Percentiles rank a stretch among this genome's conserved stretches.
phyloP scores from a whole-genome alignment of 2,888 invertebrate genomes.

The Cephus spinipes region DNA sequence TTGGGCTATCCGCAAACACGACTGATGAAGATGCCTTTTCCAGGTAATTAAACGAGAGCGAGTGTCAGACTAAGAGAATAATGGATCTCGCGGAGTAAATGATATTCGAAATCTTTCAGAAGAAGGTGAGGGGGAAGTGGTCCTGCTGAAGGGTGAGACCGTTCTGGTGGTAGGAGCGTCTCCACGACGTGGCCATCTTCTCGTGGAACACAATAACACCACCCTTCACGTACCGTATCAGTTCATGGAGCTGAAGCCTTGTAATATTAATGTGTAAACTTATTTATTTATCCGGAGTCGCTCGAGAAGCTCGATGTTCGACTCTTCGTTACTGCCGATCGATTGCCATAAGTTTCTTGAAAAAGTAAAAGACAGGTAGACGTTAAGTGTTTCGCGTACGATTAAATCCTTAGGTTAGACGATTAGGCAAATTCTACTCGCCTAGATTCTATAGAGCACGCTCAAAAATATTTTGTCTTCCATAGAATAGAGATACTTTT shows the following conservation, averaged over 20 bases:
- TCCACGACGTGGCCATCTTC: constrained; percentile 84
- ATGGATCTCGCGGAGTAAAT: not conserved
- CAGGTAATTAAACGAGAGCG: constrained; percentile 67
- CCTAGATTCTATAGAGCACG: too few species aligned
- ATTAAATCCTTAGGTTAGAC: too few species aligned
- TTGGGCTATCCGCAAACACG: constrained; percentile 93
- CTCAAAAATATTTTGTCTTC: too few species aligned
- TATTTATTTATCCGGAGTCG: constrained; percentile 34
- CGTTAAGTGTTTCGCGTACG: too few species aligned
- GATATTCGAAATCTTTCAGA: constrained; percentile 40
- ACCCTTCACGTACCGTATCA: constrained; percentile 86
- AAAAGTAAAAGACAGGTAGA: not conserved
- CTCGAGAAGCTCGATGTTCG: not conserved
- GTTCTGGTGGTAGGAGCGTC: constrained; percentile 92
- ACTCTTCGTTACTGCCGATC: constrained; percentile 40
- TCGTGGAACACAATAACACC: constrained; percentile 83
- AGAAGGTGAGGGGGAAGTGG: constrained; percentile 70
- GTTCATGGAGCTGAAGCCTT: constrained; percentile 79
- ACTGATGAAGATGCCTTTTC: constrained; percentile 90
- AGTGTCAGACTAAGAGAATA: not conserved
- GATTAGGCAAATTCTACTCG: too few species aligned
- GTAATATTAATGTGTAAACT: constrained; percentile 62
- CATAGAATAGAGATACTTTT: too few species aligned
- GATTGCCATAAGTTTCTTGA: constrained; percentile 49
- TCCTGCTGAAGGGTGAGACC: constrained; percentile 83